Percentiles rank a stretch among this genome's conserved stretches.
Conservation (phyloP, 1,140 invertebrate species). For the Cherax destructor region DNA sequence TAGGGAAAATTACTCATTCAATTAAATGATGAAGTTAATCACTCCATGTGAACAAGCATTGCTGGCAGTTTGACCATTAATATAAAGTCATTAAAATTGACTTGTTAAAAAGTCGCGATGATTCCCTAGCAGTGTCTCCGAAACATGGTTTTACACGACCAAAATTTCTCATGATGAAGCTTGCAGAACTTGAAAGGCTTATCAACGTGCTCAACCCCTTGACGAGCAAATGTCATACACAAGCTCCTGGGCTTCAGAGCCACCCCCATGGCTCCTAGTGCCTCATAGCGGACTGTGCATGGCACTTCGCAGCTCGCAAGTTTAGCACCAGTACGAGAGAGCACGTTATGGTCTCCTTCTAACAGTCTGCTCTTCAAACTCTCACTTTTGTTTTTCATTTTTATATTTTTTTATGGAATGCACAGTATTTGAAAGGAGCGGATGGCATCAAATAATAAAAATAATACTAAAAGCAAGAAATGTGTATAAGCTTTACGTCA, state of each 20-base stretch:
- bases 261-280: conserved; percentile 50
- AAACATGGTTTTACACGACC: background rate
- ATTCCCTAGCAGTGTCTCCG: conserved; percentile 21
- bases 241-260: conserved; percentile 30
- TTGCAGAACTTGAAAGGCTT: conserved; percentile 16
- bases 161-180: conserved; percentile 15
- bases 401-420: conserved; percentile 39
- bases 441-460: conserved; percentile 23
- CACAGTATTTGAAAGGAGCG: conserved; percentile 21
- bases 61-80: conserved; percentile 34
- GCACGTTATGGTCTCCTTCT: background rate
- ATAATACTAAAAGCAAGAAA: conserved; percentile 40
- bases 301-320: conserved; percentile 14
- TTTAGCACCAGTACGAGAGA: conserved; percentile 42
- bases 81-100: conserved; percentile 3
- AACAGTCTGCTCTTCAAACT: background rate
- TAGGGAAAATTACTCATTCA: background rate
- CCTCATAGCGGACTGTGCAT: conserved; percentile 28
- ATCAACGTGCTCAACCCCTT: conserved; percentile 1
- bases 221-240: background rate
- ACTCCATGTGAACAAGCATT: conserved; percentile 47
- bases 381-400: background rate
- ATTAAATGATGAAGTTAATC: conserved; percentile 15
- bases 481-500: conserved; percentile 3
- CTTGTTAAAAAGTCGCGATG: background rate